phyloP scores from a whole-genome alignment of 2,113 vertebrate species.

The Melanostigma gelatinosum region DNA sequence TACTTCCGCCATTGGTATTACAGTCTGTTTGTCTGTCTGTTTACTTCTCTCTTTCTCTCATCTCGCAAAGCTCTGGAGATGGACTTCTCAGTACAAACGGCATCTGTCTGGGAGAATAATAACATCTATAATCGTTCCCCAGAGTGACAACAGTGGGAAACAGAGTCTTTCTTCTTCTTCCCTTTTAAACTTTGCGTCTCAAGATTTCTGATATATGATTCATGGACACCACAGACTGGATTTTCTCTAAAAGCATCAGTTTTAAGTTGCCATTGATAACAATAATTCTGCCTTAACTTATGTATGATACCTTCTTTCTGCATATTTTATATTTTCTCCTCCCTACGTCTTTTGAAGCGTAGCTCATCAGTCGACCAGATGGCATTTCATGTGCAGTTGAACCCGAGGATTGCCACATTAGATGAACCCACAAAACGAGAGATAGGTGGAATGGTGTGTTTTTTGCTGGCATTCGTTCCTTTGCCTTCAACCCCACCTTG shows the following conservation, averaged over 20 bases:
- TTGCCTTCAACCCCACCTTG: neutral
- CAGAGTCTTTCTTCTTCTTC: slow-evolving; percentile 4
- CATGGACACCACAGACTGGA: slow-evolving; percentile 1
- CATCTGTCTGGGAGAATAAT: slow-evolving; percentile 71
- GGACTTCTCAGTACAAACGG: slow-evolving; percentile 58
- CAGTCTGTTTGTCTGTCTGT: slow-evolving; percentile 24
- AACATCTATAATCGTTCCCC: slow-evolving; percentile 63
- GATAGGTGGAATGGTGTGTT: neutral
- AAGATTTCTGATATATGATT: slow-evolving; percentile 37
- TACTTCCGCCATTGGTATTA: slow-evolving; percentile 27
- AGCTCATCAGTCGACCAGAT: slow-evolving; percentile 2
- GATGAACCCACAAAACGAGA: neutral
- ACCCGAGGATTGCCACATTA: neutral
- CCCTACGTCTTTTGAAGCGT: slow-evolving; percentile 20
- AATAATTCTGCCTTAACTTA: neutral
- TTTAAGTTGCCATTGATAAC: slow-evolving; percentile 19
- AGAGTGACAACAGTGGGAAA: slow-evolving; percentile 34
- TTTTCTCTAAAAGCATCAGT: neutral
- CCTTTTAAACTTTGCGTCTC: slow-evolving; percentile 37
- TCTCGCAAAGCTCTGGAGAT: slow-evolving; percentile 66
- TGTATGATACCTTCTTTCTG: neutral
- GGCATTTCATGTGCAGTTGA: slow-evolving; percentile 9
- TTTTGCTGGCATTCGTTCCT: neutral
- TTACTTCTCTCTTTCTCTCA: slow-evolving; percentile 43
- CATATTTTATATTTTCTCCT: slow-evolving; percentile 13